Evolutionary conservation across 2,113 vertebrate genomes (phyloP).

Genomic region (Tetrao urogallus): DNA sequence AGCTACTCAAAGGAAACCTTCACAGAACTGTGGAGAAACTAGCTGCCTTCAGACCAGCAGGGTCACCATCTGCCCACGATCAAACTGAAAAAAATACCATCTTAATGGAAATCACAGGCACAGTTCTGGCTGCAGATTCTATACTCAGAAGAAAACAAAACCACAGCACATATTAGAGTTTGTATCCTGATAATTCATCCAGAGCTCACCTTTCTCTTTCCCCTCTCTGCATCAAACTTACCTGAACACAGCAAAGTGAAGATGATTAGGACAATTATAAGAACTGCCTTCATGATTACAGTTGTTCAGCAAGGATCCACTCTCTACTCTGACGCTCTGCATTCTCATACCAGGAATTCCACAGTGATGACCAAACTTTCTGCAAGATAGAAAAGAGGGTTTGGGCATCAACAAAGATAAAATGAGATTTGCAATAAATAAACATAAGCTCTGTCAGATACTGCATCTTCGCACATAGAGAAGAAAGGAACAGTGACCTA

Average conservation of each 20-base stretch:
- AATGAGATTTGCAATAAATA: background rate
- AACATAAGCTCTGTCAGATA: background rate
- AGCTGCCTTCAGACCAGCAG: background rate
- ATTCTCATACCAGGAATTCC: constrained; percentile 69
- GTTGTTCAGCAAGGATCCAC: background rate
- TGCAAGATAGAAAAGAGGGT: background rate
- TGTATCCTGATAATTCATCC: background rate
- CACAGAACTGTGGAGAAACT: background rate
- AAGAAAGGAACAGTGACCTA: background rate
- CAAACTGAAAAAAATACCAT: constrained; percentile 2
- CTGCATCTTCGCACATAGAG: background rate
- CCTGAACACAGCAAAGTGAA: constrained; percentile 54
- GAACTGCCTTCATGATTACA: constrained; percentile 43
- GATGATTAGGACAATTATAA: constrained; percentile 30
- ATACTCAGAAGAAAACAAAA: constrained; percentile 24
- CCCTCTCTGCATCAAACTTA: constrained; percentile 28
- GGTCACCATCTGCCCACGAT: constrained; percentile 53
- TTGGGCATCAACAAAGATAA: constrained; percentile 33
- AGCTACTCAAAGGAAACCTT: background rate
- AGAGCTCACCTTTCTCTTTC: background rate
- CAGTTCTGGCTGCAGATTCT: background rate
- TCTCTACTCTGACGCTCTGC: background rate
- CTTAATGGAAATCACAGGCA: constrained; percentile 1
- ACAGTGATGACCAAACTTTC: constrained; percentile 41
- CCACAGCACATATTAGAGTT: background rate